A percentile compares a stretch with the other conserved stretches of the same genome.
phyloP scores from a whole-genome alignment of 2,113 vertebrate genomes.

The Zingel zingel region DNA sequence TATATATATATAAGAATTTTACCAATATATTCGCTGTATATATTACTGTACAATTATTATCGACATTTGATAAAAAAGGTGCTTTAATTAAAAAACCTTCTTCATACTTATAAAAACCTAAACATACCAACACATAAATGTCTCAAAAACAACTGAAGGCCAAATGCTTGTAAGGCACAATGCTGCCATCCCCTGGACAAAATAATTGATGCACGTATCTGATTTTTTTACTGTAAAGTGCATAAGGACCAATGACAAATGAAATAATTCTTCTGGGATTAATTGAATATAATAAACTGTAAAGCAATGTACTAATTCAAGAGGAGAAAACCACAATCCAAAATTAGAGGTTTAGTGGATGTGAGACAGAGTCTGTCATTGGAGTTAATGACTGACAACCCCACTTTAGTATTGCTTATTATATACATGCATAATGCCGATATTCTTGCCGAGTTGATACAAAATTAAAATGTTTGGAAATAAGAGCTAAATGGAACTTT shows the following conservation, averaged over 20 bases:
- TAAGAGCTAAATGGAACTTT: background rate
- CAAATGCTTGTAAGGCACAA: background rate
- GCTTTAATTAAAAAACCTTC: background rate
- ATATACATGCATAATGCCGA: background rate
- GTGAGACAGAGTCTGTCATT: background rate
- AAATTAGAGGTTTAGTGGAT: background rate
- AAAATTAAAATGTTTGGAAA: background rate
- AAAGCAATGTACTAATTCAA: background rate
- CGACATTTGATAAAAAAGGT: background rate
- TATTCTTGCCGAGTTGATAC: background rate
- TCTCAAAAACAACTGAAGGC: background rate
- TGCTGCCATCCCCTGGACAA: slow-evolving; percentile 66
- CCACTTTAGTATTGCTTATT: background rate
- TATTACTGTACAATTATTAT: background rate
- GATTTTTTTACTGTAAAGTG: background rate
- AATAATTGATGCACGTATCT: background rate
- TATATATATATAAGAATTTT: background rate
- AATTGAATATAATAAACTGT: background rate
- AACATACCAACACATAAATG: background rate
- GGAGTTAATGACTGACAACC: background rate
- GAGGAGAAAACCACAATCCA: background rate
- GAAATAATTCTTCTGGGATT: background rate
- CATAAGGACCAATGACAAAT: background rate
- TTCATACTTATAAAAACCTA: background rate
- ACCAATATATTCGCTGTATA: background rate